phyloP scores from a whole-genome alignment of 1,140 invertebrate genomes.

The Brachionus rotundiformis region DNA sequence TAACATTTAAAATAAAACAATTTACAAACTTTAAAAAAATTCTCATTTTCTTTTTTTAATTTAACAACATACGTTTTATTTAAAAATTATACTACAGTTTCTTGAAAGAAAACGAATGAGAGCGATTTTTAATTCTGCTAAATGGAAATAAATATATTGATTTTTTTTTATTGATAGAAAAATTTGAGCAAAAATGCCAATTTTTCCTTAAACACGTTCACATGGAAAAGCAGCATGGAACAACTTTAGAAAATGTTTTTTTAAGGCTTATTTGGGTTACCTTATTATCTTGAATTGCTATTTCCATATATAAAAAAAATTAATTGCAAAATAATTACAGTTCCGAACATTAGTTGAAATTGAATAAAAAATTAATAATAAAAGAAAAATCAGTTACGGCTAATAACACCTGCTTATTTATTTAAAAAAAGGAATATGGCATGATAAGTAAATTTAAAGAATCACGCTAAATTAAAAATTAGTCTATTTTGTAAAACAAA shows the following conservation, averaged over 20 bases:
- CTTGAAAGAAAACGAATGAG: not conserved
- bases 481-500: too few relatives aligned
- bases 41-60: not conserved
- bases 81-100: not conserved
- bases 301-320: not conserved
- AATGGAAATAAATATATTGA: not conserved
- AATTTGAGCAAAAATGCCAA: not conserved
- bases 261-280: not conserved
- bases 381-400: too few relatives aligned
- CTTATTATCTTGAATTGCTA: not conserved
- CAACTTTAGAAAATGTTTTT: not conserved
- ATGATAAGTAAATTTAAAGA: too few relatives aligned
- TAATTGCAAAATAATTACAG: too few relatives aligned
- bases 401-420: too few relatives aligned
- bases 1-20: slow-evolving; percentile 34
- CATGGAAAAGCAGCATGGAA: not conserved
- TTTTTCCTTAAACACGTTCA: not conserved
- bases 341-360: too few relatives aligned
- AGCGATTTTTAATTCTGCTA: not conserved
- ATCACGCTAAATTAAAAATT: too few relatives aligned
- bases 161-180: not conserved
- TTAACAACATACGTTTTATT: not conserved
- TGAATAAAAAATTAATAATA: too few relatives aligned
- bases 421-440: too few relatives aligned
- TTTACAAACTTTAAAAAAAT: not conserved